These are phyloP conservation scores for Parascotia fuliginaria DNA, from an alignment of 2,888 invertebrate species.

Conservation along the genomic window DNA sequence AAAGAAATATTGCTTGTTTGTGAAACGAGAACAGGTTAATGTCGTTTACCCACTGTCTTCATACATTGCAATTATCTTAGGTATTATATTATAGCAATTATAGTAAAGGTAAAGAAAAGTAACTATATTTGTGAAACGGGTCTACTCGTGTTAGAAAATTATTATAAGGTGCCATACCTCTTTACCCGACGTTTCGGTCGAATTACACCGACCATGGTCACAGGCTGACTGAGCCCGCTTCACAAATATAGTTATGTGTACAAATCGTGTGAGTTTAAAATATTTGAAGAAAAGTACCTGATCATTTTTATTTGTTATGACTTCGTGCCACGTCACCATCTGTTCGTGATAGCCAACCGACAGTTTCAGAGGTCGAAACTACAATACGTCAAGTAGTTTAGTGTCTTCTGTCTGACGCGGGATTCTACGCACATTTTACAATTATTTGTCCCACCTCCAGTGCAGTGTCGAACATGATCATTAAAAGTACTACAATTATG, in stretches of 20 bases:
- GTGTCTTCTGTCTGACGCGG: neutral
- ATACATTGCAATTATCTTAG: neutral
- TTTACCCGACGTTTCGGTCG: no score
- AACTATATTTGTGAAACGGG: no score
- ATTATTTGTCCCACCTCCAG: no score
- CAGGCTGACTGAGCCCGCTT: no score
- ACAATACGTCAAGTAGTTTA: neutral
- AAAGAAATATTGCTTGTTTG: constrained; percentile 24
- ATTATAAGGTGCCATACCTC: no score
- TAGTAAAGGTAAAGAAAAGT: neutral
- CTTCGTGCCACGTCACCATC: constrained; percentile 2
- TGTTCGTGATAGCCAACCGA: neutral
- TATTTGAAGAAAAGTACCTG: no score
- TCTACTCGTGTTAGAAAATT: no score
- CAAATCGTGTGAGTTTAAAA: no score
- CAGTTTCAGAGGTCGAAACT: constrained; percentile 7
- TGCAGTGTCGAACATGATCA: neutral
- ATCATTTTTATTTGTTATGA: no score
- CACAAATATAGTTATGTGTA: no score
- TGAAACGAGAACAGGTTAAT: constrained; percentile 19
- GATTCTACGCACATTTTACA: no score
- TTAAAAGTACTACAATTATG: neutral
- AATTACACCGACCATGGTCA: no score
- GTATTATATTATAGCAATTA: neutral
- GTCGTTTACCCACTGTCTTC: neutral